Base-by-base conservation (phyloP, 2,888 invertebrate species). In the Muscina levida region DNA sequence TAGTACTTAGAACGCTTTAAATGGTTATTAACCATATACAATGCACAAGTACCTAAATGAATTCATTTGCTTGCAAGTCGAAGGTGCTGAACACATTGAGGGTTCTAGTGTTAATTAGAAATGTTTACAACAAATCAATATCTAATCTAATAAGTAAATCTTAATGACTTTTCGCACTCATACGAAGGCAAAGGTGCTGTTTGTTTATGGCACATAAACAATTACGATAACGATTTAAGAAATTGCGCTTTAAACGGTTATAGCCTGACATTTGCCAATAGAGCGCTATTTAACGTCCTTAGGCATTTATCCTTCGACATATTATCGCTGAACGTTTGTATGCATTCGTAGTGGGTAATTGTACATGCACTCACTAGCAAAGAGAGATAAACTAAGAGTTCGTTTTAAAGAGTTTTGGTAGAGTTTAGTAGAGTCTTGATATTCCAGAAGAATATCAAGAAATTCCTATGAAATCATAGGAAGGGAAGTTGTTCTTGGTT, bases 151-250 rank as follows among this genome's bases (percentile, higher is more conserved):
- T 77, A 72, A 44, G 46, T 11, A 68, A 75, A 77, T 81, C 81
- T 81, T 81, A 77, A 77, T 77, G 67, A 59, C 59, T 56, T 51
- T 67, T 51, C 5, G 48, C 37, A 1, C 11, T 19, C 22, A 31
- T 8, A 37, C 19, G 57, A 11, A 26, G 57, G 48, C 39, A 22
- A 1, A 26, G 48, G n/a, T 72, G 24, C 4, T 24, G 13, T 68
- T 81, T 81, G 77, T 81, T 81, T 81, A 81, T 39, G 42, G 46
- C 2, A 48, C 62, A 75, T 81, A 81, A 81, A 81, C 81, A 81
- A 77, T 75, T 71, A 24, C 71, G 77, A 80, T 80, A 42, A 62
- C 22, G 42, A 19, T 42, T 10, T 6, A 2, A 59, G 59, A 59
- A 39, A 62, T 42, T 17, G 39, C 8, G 59, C 4, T 31, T 31